phyloP scores from a whole-genome alignment of 2,113 vertebrate genomes.

The Charadrius vociferus region DNA sequence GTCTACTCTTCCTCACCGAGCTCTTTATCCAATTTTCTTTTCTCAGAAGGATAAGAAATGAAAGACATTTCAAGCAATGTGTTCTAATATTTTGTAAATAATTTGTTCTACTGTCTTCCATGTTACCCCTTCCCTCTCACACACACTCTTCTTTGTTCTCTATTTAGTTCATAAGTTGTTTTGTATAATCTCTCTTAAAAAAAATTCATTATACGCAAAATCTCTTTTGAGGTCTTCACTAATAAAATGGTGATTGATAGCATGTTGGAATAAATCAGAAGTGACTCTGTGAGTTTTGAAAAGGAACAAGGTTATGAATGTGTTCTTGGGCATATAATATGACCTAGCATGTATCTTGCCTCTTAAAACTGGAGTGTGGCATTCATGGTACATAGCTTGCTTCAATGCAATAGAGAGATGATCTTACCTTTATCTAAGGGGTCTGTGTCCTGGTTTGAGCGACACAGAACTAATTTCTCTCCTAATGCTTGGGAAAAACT shows the following conservation, averaged over 20 bases:
- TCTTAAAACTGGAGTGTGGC: background rate
- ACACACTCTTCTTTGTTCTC: accelerated
- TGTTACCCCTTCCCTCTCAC: background rate
- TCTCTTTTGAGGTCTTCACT: background rate
- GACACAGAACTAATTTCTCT: no score
- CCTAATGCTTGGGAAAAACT: no score
- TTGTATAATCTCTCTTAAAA: background rate
- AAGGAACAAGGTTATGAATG: background rate
- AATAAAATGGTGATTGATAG: background rate
- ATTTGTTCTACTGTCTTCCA: background rate
- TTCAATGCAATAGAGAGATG: background rate
- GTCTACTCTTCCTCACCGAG: background rate
- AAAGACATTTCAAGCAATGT: background rate
- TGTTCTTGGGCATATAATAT: background rate
- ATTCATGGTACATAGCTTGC: background rate
- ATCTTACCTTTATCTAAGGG: background rate
- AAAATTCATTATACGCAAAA: background rate
- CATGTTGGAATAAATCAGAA: background rate
- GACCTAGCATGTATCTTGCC: background rate
- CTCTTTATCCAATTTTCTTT: background rate
- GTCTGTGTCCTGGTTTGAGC: background rate
- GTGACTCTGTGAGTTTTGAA: background rate
- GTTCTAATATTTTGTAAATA: background rate
- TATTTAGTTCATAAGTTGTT: background rate
- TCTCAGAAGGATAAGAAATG: background rate